phyloP scores from a whole-genome alignment of 2,113 vertebrate genomes.

The Sinocyclocheilus anophthalmus region DNA sequence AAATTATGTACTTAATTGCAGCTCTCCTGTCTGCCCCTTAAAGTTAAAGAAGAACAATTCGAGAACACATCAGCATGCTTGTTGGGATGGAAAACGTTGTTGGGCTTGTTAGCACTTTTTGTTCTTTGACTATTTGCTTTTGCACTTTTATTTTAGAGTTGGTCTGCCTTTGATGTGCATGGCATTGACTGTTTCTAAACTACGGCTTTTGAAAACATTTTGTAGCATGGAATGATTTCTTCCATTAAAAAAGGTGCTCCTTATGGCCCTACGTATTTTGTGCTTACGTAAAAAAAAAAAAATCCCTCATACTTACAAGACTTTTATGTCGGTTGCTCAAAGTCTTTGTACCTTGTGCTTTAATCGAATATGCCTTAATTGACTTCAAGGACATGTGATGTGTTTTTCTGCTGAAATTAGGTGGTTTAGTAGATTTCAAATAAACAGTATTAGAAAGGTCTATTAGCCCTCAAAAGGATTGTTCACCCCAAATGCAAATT shows the following conservation, averaged over 20 bases:
- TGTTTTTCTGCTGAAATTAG: slow-evolving; percentile 30
- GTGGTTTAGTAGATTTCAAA: neutral
- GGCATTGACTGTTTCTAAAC: slow-evolving; percentile 59
- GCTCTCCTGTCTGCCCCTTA: slow-evolving; percentile 17
- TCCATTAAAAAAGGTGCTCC: slow-evolving; percentile 49
- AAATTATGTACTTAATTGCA: neutral
- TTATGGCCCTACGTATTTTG: slow-evolving; percentile 59
- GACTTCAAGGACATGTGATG: neutral
- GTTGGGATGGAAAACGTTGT: slow-evolving; percentile 54
- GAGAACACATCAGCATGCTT: neutral
- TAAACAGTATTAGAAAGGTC: neutral
- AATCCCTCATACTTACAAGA: neutral
- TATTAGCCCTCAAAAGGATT: neutral
- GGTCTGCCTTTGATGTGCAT: slow-evolving; percentile 50
- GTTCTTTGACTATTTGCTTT: slow-evolving; percentile 57
- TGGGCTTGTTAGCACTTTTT: slow-evolving; percentile 58
- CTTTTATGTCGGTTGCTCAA: slow-evolving; percentile 23
- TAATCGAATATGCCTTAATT: slow-evolving; percentile 40
- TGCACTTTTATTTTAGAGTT: slow-evolving; percentile 63
- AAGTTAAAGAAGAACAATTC: neutral
- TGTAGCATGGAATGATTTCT: slow-evolving; percentile 64
- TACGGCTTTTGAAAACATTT: slow-evolving; percentile 40
- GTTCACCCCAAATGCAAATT: neutral
- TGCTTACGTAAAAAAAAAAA: neutral
- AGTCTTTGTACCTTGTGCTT: slow-evolving; percentile 45